Percentiles rank a stretch among this genome's conserved stretches.
phyloP scores from a whole-genome alignment of 2,888 invertebrate genomes.

The Synergus itoensis region DNA sequence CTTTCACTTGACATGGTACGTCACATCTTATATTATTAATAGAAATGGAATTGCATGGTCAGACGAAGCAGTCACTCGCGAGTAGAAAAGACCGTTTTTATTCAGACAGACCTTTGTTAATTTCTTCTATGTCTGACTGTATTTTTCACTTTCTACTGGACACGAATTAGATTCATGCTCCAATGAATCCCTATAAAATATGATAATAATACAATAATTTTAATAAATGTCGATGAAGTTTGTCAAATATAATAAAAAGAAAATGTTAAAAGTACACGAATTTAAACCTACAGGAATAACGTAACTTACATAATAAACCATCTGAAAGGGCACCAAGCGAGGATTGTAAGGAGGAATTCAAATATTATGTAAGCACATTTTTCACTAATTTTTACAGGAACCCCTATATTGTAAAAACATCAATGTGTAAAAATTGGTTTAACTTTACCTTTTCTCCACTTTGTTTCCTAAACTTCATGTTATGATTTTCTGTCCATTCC shows the following conservation, averaged over 20 bases:
- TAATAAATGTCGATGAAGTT: background rate
- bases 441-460: background rate
- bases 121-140: background rate
- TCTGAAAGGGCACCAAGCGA: conserved; percentile 37
- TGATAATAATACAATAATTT: background rate
- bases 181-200: background rate
- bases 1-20: too few relatives aligned
- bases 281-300: conserved; percentile 41
- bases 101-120: too few relatives aligned
- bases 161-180: background rate
- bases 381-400: conserved; percentile 1
- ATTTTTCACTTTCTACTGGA: background rate
- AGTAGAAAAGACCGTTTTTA: background rate
- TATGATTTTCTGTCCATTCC: background rate
- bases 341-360: conserved; percentile 40
- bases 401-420: background rate
- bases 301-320: conserved; percentile 42
- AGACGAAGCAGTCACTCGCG: background rate
- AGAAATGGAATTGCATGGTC: background rate
- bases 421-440: background rate
- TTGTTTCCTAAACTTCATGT: background rate
- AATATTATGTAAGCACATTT: conserved; percentile 40
- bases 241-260: background rate
- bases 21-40: background rate
- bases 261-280: conserved; percentile 1